A percentile compares a stretch with the other conserved stretches of the same genome.
Conservation (phyloP, 2,888 invertebrate species). For the Mythimna albipuncta region DNA sequence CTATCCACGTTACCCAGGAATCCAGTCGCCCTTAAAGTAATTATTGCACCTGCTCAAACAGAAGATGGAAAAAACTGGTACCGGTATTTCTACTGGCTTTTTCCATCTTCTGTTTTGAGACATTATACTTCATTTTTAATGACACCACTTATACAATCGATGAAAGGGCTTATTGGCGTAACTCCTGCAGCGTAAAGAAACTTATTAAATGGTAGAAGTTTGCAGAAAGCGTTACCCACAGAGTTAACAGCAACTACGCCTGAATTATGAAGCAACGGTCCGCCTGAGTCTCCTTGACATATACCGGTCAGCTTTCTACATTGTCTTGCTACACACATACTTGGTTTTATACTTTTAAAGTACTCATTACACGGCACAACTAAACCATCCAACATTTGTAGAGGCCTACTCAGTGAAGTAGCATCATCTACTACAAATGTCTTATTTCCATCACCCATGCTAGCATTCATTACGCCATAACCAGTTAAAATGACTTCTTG, state of each 20-base stretch:
- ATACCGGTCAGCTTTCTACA: background rate
- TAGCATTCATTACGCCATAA: slow-evolving; percentile 23
- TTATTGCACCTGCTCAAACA: background rate
- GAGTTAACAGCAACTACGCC: slow-evolving; percentile 42
- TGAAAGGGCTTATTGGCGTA: slow-evolving; percentile 27
- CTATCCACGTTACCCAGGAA: background rate
- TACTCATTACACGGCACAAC: background rate
- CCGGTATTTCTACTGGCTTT: background rate
- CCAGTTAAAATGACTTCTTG: slow-evolving; percentile 30
- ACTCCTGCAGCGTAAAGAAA: slow-evolving; percentile 12
- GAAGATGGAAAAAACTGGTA: too few relatives aligned
- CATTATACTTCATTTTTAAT: background rate
- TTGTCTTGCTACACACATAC: slow-evolving; percentile 35
- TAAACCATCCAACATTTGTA: slow-evolving; percentile 33
- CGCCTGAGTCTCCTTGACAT: slow-evolving; percentile 48
- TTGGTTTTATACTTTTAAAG: background rate
- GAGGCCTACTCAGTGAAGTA: slow-evolving; percentile 11
- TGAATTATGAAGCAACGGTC: slow-evolving; percentile 39
- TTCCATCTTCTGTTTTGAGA: background rate
- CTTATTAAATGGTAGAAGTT: background rate
- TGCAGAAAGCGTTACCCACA: background rate
- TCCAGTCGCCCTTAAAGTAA: background rate
- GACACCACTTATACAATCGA: slow-evolving; percentile 33
- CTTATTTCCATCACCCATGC: accelerated
- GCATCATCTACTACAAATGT: background rate